phyloP scores from a whole-genome alignment of 1,140 invertebrate genomes.

The Brachionus asplanchnoidis region DNA sequence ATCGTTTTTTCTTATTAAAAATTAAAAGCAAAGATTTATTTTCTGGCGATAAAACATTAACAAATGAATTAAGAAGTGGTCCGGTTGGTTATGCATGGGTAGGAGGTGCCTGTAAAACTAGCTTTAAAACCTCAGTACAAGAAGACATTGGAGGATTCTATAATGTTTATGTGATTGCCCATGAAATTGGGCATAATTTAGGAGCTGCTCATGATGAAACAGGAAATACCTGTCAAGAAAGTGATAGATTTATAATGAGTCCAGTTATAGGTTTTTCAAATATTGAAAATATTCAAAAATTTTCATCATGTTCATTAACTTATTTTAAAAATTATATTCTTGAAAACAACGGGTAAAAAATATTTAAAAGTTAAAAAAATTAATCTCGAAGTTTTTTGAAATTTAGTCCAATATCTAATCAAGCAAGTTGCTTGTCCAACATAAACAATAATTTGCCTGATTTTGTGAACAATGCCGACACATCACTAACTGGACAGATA shows the following conservation, averaged over 20 bases:
- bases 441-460: background rate
- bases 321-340: background rate
- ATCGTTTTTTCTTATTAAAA: background rate
- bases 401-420: background rate
- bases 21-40: slow-evolving; percentile 2
- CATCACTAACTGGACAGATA: background rate
- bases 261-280: background rate
- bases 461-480: background rate
- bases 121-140: background rate
- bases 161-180: background rate
- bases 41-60: background rate
- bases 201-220: background rate
- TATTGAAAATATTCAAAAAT: background rate
- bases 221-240: background rate
- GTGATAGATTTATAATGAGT: background rate
- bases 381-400: background rate
- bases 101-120: background rate
- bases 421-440: background rate
- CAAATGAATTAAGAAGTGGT: background rate
- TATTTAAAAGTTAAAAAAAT: background rate
- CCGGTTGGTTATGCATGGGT: background rate
- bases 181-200: slow-evolving; percentile 25
- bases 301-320: slow-evolving; percentile 17
- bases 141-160: slow-evolving; percentile 6
- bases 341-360: background rate